Conservation (phyloP, 1,140 invertebrate species). For the Cyrtorhinus lividipennis region DNA sequence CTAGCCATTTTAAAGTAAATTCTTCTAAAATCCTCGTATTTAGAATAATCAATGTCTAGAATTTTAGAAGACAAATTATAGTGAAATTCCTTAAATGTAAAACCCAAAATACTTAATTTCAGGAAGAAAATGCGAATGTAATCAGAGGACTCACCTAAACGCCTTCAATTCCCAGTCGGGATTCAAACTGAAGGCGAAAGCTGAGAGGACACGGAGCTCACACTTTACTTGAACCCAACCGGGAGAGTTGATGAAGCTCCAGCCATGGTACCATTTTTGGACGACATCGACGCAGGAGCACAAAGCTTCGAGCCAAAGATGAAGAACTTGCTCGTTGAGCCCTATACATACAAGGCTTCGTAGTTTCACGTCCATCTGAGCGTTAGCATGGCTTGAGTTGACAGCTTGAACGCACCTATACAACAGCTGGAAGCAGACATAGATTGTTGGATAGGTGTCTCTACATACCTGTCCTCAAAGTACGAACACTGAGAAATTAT, state of each 20-base stretch:
- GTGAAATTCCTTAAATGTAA: too few relatives aligned
- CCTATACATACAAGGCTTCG: constrained; percentile 88
- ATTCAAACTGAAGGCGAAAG: constrained; percentile 95
- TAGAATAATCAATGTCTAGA: too few relatives aligned
- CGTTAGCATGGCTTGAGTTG: constrained; percentile 88
- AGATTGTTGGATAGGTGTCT: background rate
- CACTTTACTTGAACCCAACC: constrained; percentile 99
- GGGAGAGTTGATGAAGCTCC: constrained; percentile 97
- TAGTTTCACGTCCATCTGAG: constrained; percentile 97
- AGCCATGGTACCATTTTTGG: constrained; percentile 95
- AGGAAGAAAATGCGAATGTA: too few relatives aligned
- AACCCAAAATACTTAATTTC: too few relatives aligned
- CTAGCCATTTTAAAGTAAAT: too few relatives aligned
- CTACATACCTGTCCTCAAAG: constrained; percentile 8
- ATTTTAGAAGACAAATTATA: too few relatives aligned
- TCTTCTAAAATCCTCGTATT: too few relatives aligned
- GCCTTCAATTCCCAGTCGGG: constrained; percentile 89
- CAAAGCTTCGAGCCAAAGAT: constrained; percentile 95
- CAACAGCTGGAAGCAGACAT: constrained; percentile 45
- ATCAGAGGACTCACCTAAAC: background rate
- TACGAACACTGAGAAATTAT: too few relatives aligned
- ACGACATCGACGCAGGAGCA: constrained; percentile 92
- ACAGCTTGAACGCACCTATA: constrained; percentile 91
- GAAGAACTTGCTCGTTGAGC: constrained; percentile 89
- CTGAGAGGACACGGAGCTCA: constrained; percentile 85